phyloP scores from a whole-genome alignment of 2,888 invertebrate species.

The Alitta virens region DNA sequence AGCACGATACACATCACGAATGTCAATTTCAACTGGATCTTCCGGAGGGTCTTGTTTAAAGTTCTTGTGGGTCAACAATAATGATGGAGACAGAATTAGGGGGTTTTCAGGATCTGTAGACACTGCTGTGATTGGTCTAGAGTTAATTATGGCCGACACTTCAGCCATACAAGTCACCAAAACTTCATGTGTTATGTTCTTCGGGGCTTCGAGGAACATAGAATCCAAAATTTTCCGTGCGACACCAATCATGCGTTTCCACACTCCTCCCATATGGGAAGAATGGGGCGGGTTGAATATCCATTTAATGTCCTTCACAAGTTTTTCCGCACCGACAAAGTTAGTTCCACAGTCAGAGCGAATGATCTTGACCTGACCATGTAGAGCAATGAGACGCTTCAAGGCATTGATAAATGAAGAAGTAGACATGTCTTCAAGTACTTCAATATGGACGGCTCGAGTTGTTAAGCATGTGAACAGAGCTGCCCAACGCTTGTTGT shows the following conservation, averaged over 20 bases:
- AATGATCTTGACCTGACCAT: neutral
- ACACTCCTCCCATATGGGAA: slow-evolving; percentile 35
- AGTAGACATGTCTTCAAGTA: slow-evolving; percentile 5
- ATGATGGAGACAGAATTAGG: slow-evolving; percentile 13
- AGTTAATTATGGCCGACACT: slow-evolving; percentile 24
- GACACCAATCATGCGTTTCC: slow-evolving; percentile 36
- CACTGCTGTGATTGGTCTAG: slow-evolving; percentile 25
- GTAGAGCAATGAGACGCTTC: neutral
- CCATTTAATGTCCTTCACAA: too few relatives aligned
- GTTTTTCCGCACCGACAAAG: slow-evolving; percentile 17
- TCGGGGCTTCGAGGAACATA: too few relatives aligned
- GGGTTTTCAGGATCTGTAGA: slow-evolving; percentile 15
- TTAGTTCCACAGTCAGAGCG: slow-evolving; percentile 7
- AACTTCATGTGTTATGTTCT: slow-evolving; percentile 19
- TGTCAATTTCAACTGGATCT: slow-evolving; percentile 3
- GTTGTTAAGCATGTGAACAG: slow-evolving; percentile 26
- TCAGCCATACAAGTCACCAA: slow-evolving; percentile 29
- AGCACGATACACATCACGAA: slow-evolving; percentile 7
- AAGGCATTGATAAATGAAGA: slow-evolving; percentile 6
- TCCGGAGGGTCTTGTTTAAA: slow-evolving; percentile 2
- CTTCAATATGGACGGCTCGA: slow-evolving; percentile 6
- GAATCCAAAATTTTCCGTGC: slow-evolving; percentile 25
- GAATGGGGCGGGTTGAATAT: slow-evolving; percentile 31
- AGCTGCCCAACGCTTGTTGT: slow-evolving; percentile 33
- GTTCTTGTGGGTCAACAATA: slow-evolving; percentile 15